Evolutionary conservation across 2,797 vertebrate genomes (phyloP), one percentile per base, ranked within the genome.

Genomic region (Catostomus latipinnis): DNA sequence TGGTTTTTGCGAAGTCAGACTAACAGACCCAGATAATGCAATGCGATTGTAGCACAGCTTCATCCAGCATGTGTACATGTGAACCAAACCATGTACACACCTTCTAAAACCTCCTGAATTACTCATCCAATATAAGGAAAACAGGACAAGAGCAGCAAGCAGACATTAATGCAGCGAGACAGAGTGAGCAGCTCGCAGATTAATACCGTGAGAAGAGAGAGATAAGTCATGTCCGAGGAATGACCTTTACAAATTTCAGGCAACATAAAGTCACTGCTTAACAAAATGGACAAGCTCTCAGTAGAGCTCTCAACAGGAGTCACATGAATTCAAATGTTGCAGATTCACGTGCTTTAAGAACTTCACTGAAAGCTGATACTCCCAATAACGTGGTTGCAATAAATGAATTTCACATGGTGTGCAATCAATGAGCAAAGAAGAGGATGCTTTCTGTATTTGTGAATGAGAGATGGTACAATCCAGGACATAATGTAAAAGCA

Each of bases 161-260:
- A 71, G 48, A 80, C 43, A 58, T 52, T 80, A 76, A 80, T 72
- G 14, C n/a, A 14, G 6, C 0, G 5, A 80, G 73, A 72, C 67
- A 62, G 34, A 62, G 34, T 9, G 52, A 34, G 46, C n/a, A 48
- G 67, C 68, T 67, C 7, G 6, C 49, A 83, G 76, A 46, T 66
- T 74, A 75, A 79, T 46, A 68, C 58, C 22, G 8, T 67, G 74
- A 57, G 53, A 58, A 76, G 68, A 81, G 56, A 62, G 62, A 65
- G 34, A 34, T 70, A 77, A 58, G 10, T 70, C 49, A 14, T 60
- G 61, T 76, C 72, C 22, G 10, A 72, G 58, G n/a, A 72, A 76
- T 85, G 74, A 76, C 77, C 80, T 85, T 73, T 73, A 66, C 50
- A 66, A 9, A 58, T 66, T 72, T 73, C 60, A 73, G 53, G 13